Evolutionary conservation across 2,888 invertebrate genomes (phyloP), one percentile per base, ranked within the genome.

Genomic region (Thymelicus acteon): DNA sequence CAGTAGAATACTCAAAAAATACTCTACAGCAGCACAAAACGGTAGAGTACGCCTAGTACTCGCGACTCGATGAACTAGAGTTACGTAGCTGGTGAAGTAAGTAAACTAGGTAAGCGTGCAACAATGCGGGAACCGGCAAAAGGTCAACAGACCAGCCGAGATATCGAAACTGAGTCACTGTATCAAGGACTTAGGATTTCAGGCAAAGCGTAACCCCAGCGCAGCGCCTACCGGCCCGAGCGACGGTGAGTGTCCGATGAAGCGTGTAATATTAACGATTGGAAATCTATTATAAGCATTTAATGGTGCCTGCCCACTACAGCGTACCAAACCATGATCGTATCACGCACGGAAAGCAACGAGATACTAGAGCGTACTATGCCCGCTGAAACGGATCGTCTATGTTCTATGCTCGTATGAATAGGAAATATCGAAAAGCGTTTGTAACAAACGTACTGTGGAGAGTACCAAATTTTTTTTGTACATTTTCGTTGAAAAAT

Each of bases 101-200:
- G 75, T 80, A 77, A 82, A 82, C 76, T 77, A 78, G 82, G 81
- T 80, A 82, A 82, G 76, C 81, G 83, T 82, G 83, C 83, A 86
- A 84, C 84, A 85, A 83, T 85, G 83, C 84, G 79, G 81, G 78
- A 81, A 84, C 83, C 84, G 83, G 88, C 84, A 88, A 92, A 92
- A 92, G 90, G 90, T 92, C 91, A 92, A 89, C 87, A 89, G 87
- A 89, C 88, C 87, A 87, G 7, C 81, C 85, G 82, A 84, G 85
- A 86, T 90, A 92, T 90, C 88, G 89, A 87, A 92, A 91, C 89
- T 90, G 90, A 93, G 92, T 92, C 91, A 92, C 87, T 91, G 83
- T 90, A 89, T 84, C 92, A 92, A 92, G 92, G 92, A 82, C 88
- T 87, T 78, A 72, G 72, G 80, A 86, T 91, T 92, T 91, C 89